Base-by-base conservation (phyloP, 2,797 vertebrate species). In the Tapirus indicus region DNA sequence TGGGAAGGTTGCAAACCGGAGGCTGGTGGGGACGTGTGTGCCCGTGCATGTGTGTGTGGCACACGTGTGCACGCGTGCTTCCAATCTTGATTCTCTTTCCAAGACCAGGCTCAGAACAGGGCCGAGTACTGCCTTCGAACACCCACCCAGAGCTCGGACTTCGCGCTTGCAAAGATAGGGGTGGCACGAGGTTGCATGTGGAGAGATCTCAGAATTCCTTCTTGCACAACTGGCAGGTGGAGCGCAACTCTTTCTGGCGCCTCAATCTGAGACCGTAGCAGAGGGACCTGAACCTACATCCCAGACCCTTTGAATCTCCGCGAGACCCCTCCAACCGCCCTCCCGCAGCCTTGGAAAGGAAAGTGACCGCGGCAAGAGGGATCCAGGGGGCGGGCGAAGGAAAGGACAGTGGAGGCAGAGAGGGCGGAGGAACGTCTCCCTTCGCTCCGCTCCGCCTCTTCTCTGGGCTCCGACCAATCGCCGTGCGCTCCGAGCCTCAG, bases 321-420 rank as follows among this genome's bases (percentile, higher is more conserved):
- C 29, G 1, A 27, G 20, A 44, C 64, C 12, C 58, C 64, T 1
- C 1, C 12, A n/a, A 29, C 32, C 4, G 35, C 14, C 11, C 27
- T 14, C 23, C 27, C 0, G 0, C 44, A 0, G 6, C 7, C 0
- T 5, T 0, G 0, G 7, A 14, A 0, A 0, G 2, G 5, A 10
- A 2, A 58, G 2, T 52, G n/a, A 27, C 18, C 23, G 8, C 0
- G 0, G n/a, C 12, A 0, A 6, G 29, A 9, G 10, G 21, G 13
- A 4, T 3, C 2, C n/a, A 12, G 2, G 12, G 17, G 1, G 3
- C 75, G 11, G 23, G 21, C 11, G 0, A 9, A 52, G 35, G 41
- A 25, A 25, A 6, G 27, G 20, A n/a, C 41, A 3, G 47, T 4
- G 27, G 32, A 17, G 35, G 47, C 16, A 17, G 38, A 11, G 7